Evolutionary conservation across 2,888 invertebrate species (phyloP).

Genomic region (Sabatieria punctata): DNA sequence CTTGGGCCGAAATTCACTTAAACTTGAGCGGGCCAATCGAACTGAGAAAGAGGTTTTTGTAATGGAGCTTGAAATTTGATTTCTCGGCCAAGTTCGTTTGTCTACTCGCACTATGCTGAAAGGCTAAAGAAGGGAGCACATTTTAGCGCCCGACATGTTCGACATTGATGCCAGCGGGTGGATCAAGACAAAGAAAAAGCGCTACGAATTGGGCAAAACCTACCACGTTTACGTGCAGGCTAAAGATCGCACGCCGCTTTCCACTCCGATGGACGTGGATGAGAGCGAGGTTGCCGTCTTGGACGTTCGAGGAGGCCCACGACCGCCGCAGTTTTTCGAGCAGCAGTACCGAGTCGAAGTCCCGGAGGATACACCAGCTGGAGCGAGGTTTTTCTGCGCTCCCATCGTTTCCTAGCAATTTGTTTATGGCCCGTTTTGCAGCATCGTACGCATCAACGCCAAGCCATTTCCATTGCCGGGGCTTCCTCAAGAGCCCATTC

Average conservation of each 20-base stretch:
- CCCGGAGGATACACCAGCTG: slow-evolving; percentile 84
- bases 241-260: slow-evolving; percentile 16
- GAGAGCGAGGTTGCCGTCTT: slow-evolving; percentile 28
- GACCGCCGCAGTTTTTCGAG: slow-evolving; percentile 93
- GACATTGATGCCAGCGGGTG: slow-evolving; percentile 16
- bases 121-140: no score
- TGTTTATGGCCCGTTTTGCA: background rate
- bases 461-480: no score
- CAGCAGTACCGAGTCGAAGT: slow-evolving; percentile 84
- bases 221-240: slow-evolving; percentile 22
- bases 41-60: no score
- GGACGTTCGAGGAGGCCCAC: slow-evolving; percentile 77
- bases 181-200: slow-evolving; percentile 3
- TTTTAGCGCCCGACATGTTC: slow-evolving; percentile 22
- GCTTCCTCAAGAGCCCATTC: slow-evolving; percentile 20
- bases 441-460: no score
- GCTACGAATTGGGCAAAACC: slow-evolving; percentile 16
- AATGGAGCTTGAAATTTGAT: no score
- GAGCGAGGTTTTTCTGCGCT: slow-evolving; percentile 44
- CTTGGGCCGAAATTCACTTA: no score
- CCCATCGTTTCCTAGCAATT: background rate
- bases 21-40: no score
- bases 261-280: slow-evolving; percentile 6
- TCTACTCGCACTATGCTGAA: no score
- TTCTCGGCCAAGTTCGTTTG: no score